Percentiles rank a stretch among this genome's conserved stretches.
Evolutionary conservation across 2,113 vertebrate genomes (phyloP).

Genomic region (Xiphophorus hellerii): DNA sequence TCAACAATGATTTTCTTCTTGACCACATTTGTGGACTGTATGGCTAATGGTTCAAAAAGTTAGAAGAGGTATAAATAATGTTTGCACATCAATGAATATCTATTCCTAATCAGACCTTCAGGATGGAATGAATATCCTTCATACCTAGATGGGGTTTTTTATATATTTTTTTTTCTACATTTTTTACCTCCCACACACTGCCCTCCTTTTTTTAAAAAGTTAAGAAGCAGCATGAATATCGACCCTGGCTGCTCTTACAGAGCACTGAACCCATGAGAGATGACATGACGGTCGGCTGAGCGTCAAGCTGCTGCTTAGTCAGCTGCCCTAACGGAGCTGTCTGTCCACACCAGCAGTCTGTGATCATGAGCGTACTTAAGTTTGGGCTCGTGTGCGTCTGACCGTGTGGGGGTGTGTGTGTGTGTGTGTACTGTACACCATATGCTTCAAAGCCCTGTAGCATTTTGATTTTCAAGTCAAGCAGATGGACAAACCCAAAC

Average conservation of each 20-base stretch:
- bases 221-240: conserved; percentile 12
- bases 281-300: conserved; percentile 53
- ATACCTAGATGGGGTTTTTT: neutral
- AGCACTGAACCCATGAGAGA: conserved; percentile 37
- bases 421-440: conserved; percentile 7
- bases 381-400: neutral
- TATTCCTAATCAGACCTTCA: no score
- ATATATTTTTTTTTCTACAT: no score
- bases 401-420: neutral
- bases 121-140: no score
- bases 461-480: conserved; percentile 49
- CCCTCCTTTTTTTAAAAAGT: neutral
- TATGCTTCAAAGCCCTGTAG: conserved; percentile 58
- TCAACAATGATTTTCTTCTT: no score
- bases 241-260: conserved; percentile 26
- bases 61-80: no score
- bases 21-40: no score
- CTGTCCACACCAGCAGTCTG: conserved; percentile 55
- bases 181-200: neutral
- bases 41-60: no score
- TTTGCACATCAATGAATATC: no score
- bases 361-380: conserved; percentile 21
- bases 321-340: conserved; percentile 54
- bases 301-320: conserved; percentile 63
- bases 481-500: conserved; percentile 58